Conservation (phyloP, 2,888 invertebrate genomes). For the Drosophila meridionalis region DNA sequence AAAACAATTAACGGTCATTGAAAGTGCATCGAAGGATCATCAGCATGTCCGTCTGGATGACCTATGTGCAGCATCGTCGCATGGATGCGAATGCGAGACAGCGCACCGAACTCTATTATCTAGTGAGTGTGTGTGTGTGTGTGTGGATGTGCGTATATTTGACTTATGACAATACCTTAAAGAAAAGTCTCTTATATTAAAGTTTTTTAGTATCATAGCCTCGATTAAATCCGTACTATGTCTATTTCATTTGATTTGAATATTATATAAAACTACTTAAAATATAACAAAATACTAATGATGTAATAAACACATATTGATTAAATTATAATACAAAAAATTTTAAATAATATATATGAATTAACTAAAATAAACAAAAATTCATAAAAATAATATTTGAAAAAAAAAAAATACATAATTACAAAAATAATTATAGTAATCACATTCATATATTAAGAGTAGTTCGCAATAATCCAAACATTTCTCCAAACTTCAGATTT, state of each 20-base stretch:
- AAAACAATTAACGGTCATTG: neutral
- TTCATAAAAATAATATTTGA: too few species aligned
- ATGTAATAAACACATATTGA: too few species aligned
- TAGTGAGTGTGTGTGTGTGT: constrained; percentile 80
- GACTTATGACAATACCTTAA: too few species aligned
- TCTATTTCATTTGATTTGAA: too few species aligned
- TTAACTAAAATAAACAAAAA: neutral
- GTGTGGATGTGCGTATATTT: neutral
- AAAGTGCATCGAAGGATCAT: neutral
- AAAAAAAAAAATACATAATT: too few species aligned
- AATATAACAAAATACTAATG: neutral
- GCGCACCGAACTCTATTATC: constrained; percentile 84
- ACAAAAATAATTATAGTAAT: too few species aligned
- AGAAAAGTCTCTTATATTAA: too few species aligned
- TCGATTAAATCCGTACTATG: too few species aligned
- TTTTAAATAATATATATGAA: neutral
- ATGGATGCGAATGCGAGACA: constrained; percentile 76
- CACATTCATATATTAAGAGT: too few species aligned
- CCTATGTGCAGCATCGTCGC: constrained; percentile 86
- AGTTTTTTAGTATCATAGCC: too few species aligned
- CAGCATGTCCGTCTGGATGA: constrained; percentile 87
- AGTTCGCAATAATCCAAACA: too few species aligned
- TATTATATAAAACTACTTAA: neutral
- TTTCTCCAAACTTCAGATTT: too few species aligned
- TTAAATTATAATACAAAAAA: neutral